Conservation (phyloP, 2,797 vertebrate species). For the Odontamblyopus rebecca region DNA sequence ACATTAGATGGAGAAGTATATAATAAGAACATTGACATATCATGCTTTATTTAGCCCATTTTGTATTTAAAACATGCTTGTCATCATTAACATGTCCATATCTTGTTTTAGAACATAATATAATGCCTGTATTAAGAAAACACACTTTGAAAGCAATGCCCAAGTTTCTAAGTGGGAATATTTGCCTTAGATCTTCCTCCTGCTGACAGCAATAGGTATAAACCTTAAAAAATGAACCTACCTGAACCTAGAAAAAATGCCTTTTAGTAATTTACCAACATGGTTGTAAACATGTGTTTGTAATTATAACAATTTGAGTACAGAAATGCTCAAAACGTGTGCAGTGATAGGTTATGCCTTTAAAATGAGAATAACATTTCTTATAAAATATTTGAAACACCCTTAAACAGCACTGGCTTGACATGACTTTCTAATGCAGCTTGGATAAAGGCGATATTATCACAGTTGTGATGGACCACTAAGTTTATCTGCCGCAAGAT, state of each 20-base stretch:
- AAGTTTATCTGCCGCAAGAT: slow-evolving; percentile 1
- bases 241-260: neutral
- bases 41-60: neutral
- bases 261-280: neutral
- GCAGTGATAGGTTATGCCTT: neutral
- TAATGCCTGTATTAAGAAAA: neutral
- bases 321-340: neutral
- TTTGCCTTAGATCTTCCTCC: neutral
- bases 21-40: neutral
- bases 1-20: neutral
- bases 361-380: neutral
- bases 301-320: neutral
- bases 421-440: neutral
- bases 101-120: neutral
- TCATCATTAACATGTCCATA: neutral
- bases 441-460: neutral
- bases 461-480: neutral
- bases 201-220: neutral
- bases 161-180: too few species aligned
- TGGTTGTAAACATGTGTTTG: neutral
- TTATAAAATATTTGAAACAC: neutral
- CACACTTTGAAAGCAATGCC: neutral
- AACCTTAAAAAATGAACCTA: neutral
- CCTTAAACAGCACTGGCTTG: neutral
- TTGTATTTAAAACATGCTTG: neutral